Evolutionary conservation across 2,888 invertebrate species (phyloP).

Genomic region (Caenorhabditis wallacei): DNA sequence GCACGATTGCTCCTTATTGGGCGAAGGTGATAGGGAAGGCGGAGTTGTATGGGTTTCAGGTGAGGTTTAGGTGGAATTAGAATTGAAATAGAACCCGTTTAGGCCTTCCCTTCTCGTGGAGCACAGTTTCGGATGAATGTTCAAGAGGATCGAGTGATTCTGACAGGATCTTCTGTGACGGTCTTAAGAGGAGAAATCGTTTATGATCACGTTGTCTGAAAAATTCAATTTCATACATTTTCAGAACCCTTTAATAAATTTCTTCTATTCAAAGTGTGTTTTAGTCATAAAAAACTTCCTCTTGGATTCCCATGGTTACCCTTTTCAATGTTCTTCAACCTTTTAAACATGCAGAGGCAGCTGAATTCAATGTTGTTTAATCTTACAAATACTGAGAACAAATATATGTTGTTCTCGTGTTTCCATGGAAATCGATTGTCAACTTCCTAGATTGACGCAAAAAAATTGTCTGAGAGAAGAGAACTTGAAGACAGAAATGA

Average conservation of each 20-base stretch:
- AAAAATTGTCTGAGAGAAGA: not conserved
- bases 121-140: constrained; percentile 65
- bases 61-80: not conserved
- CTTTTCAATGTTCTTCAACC: too few relatives aligned
- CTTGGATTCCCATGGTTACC: too few relatives aligned
- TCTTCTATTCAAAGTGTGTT: too few relatives aligned
- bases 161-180: constrained; percentile 47
- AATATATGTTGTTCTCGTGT: not conserved
- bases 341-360: not conserved
- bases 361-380: not conserved
- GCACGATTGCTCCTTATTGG: constrained; percentile 76
- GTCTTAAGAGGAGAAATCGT: constrained; percentile 54
- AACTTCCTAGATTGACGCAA: not conserved
- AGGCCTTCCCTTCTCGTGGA: constrained; percentile 66
- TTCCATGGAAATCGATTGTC: not conserved
- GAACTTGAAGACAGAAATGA: too few relatives aligned
- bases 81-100: not conserved
- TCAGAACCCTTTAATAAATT: too few relatives aligned
- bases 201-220: constrained; percentile 21
- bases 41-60: constrained; percentile 63
- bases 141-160: constrained; percentile 37
- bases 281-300: too few relatives aligned
- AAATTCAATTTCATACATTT: too few relatives aligned
- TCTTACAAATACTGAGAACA: not conserved
- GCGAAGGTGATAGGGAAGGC: constrained; percentile 60